phyloP scores from a whole-genome alignment of 2,113 vertebrate species.

The Mastomys coucha region DNA sequence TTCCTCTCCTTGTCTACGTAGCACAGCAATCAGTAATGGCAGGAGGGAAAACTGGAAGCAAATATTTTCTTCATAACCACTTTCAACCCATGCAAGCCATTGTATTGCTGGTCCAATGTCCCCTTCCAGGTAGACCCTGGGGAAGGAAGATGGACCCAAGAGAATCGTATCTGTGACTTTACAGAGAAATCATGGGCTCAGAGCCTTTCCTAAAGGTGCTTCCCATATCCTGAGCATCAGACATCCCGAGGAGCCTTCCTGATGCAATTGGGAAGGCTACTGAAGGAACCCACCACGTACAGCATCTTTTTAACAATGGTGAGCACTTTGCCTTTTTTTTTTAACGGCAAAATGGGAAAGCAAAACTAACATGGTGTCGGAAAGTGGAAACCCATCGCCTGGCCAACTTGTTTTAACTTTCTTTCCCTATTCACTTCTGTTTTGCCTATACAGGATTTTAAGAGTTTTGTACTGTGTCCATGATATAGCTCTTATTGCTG shows the following conservation, averaged over 20 bases:
- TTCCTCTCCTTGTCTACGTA: neutral
- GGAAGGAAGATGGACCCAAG: neutral
- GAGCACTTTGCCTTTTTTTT: neutral
- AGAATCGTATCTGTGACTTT: no score
- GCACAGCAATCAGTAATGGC: neutral
- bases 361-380: rapidly evolving
- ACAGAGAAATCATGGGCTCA: neutral
- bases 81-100: neutral
- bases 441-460: neutral
- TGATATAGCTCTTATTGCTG: neutral
- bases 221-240: neutral
- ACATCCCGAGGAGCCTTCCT: neutral
- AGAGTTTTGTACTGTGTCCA: rapidly evolving
- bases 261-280: neutral
- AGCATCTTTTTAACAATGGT: neutral
- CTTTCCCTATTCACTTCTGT: neutral
- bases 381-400: no score
- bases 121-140: no score
- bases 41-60: neutral
- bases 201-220: neutral
- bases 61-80: neutral
- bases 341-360: neutral
- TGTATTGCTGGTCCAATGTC: neutral
- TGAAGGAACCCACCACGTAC: neutral
- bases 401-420: neutral